Evolutionary conservation across 2,888 invertebrate species (phyloP).

Genomic region (Thera britannica): DNA sequence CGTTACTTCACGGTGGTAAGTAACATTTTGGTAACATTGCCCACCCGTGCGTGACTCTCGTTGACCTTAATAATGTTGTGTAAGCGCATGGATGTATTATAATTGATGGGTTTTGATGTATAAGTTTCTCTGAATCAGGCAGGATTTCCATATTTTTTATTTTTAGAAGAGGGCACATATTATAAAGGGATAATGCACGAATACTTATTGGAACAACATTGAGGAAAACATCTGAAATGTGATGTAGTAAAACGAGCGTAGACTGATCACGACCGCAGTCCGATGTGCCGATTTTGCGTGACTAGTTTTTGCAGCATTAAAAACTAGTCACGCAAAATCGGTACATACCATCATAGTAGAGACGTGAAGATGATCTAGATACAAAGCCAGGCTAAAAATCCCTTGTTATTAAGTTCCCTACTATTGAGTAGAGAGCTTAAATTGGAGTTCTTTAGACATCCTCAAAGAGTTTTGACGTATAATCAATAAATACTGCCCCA

Average conservation of each 20-base stretch:
- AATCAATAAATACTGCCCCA: no score
- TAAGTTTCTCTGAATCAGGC: neutral
- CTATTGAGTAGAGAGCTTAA: no score
- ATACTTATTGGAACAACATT: neutral
- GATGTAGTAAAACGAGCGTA: constrained; percentile 15
- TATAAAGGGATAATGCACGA: neutral
- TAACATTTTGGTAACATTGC: constrained; percentile 55
- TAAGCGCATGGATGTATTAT: constrained; percentile 42
- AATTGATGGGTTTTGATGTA: constrained; percentile 29
- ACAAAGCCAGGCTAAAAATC: neutral
- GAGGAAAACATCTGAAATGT: constrained; percentile 8
- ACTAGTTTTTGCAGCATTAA: no score
- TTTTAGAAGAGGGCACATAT: neutral
- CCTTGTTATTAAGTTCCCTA: neutral
- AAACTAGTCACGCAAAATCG: constrained; percentile 37
- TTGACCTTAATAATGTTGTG: constrained; percentile 66
- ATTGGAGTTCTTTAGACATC: no score
- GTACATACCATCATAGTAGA: constrained; percentile 1
- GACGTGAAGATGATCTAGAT: constrained; percentile 1
- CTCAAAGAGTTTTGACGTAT: no score
- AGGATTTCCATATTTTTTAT: neutral
- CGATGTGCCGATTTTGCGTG: no score
- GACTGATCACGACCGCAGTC: constrained; percentile 24
- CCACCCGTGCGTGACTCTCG: constrained; percentile 59
- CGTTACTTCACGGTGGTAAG: constrained; percentile 56